Evolutionary conservation across 2,888 invertebrate genomes (phyloP).

Genomic region (Hyppa rectilinea): DNA sequence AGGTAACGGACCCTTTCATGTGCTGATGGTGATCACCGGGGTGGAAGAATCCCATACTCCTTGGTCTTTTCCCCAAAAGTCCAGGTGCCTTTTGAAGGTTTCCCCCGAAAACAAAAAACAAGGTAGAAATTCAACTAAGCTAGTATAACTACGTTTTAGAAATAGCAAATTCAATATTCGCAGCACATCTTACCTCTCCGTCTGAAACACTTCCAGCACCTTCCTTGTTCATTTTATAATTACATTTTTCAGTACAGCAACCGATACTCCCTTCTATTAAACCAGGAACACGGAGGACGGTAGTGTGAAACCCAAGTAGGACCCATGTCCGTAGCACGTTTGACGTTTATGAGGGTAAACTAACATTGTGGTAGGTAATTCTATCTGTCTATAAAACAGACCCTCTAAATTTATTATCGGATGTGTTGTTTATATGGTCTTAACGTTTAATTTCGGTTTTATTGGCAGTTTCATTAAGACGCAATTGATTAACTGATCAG

Average conservation of each 20-base stretch:
- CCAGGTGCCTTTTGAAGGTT: too few relatives aligned
- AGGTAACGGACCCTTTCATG: too few relatives aligned
- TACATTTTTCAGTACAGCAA: conserved; percentile 61
- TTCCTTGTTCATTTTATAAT: conserved; percentile 37
- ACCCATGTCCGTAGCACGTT: conserved; percentile 81
- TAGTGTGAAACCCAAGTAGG: conserved; percentile 80
- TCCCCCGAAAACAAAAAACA: too few relatives aligned
- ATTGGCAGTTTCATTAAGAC: conserved; percentile 45
- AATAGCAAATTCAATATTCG: too few relatives aligned
- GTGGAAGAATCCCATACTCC: too few relatives aligned
- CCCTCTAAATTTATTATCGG: conserved; percentile 76
- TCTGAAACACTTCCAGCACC: not conserved
- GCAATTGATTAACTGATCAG: too few relatives aligned
- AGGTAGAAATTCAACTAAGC: too few relatives aligned
- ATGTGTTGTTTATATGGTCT: conserved; percentile 58
- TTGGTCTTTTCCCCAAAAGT: too few relatives aligned
- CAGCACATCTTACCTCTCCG: not conserved
- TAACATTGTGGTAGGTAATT: conserved; percentile 80
- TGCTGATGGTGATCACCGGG: too few relatives aligned
- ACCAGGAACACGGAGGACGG: conserved; percentile 76
- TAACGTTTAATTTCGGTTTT: conserved; percentile 58
- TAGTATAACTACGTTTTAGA: too few relatives aligned
- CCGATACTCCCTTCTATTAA: conserved; percentile 46
- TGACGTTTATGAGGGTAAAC: conserved; percentile 89
- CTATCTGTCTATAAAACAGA: conserved; percentile 82